Evolutionary conservation across 2,113 vertebrate genomes (phyloP).

Genomic region (Pseudorectes ferrugineus): DNA sequence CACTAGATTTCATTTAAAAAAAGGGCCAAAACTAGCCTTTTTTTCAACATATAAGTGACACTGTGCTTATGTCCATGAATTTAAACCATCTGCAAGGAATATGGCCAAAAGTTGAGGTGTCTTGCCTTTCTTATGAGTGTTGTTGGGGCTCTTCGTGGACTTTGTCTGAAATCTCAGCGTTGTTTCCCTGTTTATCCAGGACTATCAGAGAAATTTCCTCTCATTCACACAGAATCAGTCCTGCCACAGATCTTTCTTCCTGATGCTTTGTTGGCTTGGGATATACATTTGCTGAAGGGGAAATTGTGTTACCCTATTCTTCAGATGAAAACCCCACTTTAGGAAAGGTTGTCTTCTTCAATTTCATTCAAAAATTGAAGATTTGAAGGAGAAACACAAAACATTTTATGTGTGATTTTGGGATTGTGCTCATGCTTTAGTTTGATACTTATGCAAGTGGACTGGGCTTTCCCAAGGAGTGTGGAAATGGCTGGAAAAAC

Average conservation of each 20-base stretch:
- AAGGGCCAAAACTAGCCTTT: neutral
- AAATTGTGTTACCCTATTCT: neutral
- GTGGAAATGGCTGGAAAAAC: neutral
- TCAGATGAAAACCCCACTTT: neutral
- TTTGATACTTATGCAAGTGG: neutral
- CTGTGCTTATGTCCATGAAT: neutral
- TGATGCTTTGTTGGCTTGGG: neutral
- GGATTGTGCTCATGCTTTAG: neutral
- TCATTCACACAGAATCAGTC: neutral
- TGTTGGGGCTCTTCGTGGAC: neutral
- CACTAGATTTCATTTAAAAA: neutral
- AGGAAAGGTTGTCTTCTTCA: neutral
- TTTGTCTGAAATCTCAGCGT: neutral
- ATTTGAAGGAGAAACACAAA: neutral
- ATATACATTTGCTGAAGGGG: neutral
- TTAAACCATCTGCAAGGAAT: neutral
- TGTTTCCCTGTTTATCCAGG: neutral
- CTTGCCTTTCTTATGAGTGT: neutral
- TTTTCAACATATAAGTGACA: neutral
- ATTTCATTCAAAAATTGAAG: neutral
- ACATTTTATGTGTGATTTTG: neutral
- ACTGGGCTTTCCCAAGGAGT: neutral
- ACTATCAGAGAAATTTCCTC: neutral
- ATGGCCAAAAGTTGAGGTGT: neutral
- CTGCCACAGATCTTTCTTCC: neutral